A percentile compares a stretch with the other conserved stretches of the same genome.
Evolutionary conservation across 2,797 vertebrate species (phyloP).

Genomic region (Calcarius lapponicus): DNA sequence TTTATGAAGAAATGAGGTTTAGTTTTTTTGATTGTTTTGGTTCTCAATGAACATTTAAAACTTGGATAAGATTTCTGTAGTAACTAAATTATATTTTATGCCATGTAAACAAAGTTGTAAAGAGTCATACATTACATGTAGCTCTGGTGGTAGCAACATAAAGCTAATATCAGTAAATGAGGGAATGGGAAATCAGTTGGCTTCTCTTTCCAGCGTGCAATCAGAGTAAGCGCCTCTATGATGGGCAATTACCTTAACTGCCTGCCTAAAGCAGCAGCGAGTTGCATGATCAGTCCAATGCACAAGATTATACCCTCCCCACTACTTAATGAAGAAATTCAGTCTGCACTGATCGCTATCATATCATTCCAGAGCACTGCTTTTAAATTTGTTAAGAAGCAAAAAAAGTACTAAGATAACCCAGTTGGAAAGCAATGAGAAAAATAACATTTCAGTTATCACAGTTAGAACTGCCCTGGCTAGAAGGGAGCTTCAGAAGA

Average conservation of each 20-base stretch:
- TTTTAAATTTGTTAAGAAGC: not conserved
- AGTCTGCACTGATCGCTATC: not conserved
- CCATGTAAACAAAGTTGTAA: conserved; percentile 65
- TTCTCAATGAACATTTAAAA: conserved; percentile 26
- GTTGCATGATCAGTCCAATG: conserved; percentile 55
- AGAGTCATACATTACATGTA: not conserved
- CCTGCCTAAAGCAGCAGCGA: conserved; percentile 50
- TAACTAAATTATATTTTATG: conserved; percentile 47
- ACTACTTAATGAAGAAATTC: conserved; percentile 54
- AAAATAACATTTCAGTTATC: not conserved
- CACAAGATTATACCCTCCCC: conserved; percentile 26
- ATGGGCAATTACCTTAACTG: conserved; percentile 70
- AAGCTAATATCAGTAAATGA: conserved; percentile 63
- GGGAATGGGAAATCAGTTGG: conserved; percentile 36
- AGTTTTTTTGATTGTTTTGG: not conserved
- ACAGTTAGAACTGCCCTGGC: not conserved
- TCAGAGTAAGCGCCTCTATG: conserved; percentile 55
- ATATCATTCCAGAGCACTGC: not conserved
- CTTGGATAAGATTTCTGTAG: conserved; percentile 47
- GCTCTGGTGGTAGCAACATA: conserved; percentile 12
- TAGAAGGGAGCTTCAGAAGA: not conserved
- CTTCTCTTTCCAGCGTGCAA: conserved; percentile 47
- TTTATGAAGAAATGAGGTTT: not conserved
- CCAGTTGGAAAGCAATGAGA: not conserved
- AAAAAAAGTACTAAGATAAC: not conserved